Evolutionary conservation across 2,113 vertebrate genomes (phyloP).

Genomic region (Malaclemys terrapin): DNA sequence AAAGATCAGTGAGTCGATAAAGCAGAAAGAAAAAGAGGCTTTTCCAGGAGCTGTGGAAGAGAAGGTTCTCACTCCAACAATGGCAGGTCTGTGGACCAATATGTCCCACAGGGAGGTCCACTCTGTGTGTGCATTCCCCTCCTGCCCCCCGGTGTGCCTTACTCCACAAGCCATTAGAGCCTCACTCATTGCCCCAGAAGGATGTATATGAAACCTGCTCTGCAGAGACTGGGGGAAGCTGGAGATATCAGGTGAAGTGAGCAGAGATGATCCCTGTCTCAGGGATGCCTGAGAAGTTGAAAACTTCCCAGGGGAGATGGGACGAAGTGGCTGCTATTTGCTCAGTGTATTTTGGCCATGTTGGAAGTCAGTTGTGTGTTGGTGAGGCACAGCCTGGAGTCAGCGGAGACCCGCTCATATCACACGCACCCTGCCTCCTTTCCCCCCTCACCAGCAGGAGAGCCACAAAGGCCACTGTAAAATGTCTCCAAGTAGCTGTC

Average conservation of each 20-base stretch:
- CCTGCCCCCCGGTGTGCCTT: background rate
- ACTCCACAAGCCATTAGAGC: background rate
- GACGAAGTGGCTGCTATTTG: background rate
- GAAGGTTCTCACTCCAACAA: background rate
- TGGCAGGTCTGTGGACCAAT: background rate
- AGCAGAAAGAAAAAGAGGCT: background rate
- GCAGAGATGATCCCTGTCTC: background rate
- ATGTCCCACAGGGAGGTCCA: background rate
- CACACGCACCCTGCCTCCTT: background rate
- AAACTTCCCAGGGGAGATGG: background rate
- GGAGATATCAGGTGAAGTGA: background rate
- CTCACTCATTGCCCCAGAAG: background rate
- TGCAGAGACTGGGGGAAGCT: background rate
- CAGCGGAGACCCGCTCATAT: background rate
- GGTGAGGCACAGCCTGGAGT: background rate
- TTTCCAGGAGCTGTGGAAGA: background rate
- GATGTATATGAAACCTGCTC: background rate
- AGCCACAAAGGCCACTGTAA: background rate
- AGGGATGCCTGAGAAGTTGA: background rate
- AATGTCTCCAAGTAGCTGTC: background rate
- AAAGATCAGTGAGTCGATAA: background rate
- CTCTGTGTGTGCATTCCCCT: background rate
- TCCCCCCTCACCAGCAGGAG: background rate
- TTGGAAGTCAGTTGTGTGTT: background rate
- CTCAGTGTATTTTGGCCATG: background rate